Conservation (phyloP, 2,797 vertebrate genomes). For the Malurus leucopterus region DNA sequence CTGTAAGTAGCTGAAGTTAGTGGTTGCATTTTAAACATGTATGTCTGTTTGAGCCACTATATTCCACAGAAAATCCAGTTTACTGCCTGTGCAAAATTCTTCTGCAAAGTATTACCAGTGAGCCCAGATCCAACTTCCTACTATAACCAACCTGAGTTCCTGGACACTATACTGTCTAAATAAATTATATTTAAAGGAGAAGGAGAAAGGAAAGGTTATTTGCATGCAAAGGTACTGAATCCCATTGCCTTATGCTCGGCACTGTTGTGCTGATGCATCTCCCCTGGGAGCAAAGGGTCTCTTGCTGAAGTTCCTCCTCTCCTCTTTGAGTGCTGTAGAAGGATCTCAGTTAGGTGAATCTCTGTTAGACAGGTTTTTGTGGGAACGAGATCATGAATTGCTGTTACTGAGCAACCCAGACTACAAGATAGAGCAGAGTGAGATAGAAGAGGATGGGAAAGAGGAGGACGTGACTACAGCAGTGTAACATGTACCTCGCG, state of each 20-base stretch:
- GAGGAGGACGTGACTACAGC: too few relatives aligned
- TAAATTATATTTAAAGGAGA: neutral
- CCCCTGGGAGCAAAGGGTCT: neutral
- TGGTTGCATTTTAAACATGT: neutral
- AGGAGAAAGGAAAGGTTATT: neutral
- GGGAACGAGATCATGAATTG: too few relatives aligned
- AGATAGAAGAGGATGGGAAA: too few relatives aligned
- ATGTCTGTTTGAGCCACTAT: neutral
- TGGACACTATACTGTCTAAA: neutral
- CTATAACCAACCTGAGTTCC: neutral
- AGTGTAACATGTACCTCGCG: too few relatives aligned
- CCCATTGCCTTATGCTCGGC: neutral
- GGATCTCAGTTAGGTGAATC: too few relatives aligned
- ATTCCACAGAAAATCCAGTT: neutral
- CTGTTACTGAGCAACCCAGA: too few relatives aligned
- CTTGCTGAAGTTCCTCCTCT: neutral
- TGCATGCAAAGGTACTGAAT: neutral
- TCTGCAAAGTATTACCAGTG: neutral
- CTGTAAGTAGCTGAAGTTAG: neutral
- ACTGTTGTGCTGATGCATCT: neutral
- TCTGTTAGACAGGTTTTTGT: too few relatives aligned
- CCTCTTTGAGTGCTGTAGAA: neutral
- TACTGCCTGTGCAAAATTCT: neutral
- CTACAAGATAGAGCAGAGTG: too few relatives aligned
- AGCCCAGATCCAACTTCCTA: neutral